These are phyloP conservation scores for Eulacestoma nigropectus DNA, from an alignment of 2,113 vertebrate species.

Conservation along the genomic window DNA sequence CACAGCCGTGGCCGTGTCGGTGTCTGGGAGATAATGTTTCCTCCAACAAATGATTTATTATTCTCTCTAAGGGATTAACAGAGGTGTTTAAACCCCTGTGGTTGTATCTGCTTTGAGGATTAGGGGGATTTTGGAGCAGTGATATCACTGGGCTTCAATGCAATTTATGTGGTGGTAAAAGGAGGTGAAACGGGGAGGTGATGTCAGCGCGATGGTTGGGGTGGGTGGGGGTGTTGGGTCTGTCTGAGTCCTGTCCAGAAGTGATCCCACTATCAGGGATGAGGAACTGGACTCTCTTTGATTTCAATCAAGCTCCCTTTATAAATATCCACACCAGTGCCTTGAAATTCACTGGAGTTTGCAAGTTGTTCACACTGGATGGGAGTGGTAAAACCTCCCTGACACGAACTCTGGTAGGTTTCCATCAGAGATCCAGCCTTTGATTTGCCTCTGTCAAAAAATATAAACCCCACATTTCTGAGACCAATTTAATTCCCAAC, in stretches of 20 bases:
- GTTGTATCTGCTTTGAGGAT: background rate
- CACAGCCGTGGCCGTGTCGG: background rate
- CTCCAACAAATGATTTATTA: background rate
- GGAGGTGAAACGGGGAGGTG: background rate
- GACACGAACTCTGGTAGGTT: background rate
- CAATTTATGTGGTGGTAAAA: background rate
- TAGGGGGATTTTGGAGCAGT: background rate
- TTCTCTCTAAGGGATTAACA: background rate
- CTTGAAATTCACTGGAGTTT: background rate
- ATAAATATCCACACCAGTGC: background rate
- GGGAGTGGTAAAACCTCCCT: background rate
- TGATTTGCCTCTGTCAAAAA: background rate
- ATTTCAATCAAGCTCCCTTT: background rate
- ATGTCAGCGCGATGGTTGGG: fast-evolving
- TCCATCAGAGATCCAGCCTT: background rate
- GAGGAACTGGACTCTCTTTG: background rate
- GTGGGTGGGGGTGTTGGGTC: background rate
- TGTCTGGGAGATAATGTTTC: background rate
- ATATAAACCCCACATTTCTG: background rate
- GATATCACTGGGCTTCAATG: background rate
- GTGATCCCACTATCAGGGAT: background rate
- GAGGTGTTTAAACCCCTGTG: slow-evolving; percentile 1
- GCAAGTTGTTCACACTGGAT: background rate
- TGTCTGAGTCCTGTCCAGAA: background rate
- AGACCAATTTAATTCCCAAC: background rate